phyloP scores from a whole-genome alignment of 1,140 invertebrate species.

The Panonychus citri region DNA sequence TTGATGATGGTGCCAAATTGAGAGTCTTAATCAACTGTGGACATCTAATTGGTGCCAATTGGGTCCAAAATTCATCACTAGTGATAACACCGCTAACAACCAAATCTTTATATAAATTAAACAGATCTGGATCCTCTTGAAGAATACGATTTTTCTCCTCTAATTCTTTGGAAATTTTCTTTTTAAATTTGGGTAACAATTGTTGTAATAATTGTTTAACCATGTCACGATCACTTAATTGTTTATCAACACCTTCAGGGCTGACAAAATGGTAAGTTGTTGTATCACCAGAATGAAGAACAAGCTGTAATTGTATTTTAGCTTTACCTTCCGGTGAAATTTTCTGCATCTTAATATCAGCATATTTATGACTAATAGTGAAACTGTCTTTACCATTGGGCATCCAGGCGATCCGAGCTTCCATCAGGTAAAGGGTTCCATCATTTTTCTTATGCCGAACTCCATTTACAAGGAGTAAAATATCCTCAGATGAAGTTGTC shows the following conservation, averaged over 20 bases:
- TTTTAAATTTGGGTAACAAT: slow-evolving; percentile 78
- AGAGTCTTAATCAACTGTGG: neutral
- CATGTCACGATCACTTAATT: slow-evolving; percentile 68
- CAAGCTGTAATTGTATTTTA: slow-evolving; percentile 95
- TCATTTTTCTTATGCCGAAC: slow-evolving; percentile 88
- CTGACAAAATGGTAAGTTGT: slow-evolving; percentile 97
- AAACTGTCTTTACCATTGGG: slow-evolving; percentile 66
- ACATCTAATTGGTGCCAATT: slow-evolving; percentile 3
- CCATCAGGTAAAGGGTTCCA: slow-evolving; percentile 85
- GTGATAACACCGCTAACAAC: slow-evolving; percentile 79
- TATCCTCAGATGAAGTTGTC: slow-evolving; percentile 42
- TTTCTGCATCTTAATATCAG: slow-evolving; percentile 92
- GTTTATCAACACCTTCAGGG: slow-evolving; percentile 46
- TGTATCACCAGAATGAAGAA: slow-evolving; percentile 71
- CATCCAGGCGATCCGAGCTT: slow-evolving; percentile 84
- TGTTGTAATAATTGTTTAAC: slow-evolving; percentile 80
- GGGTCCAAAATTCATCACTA: slow-evolving; percentile 83
- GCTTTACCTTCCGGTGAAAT: slow-evolving; percentile 94
- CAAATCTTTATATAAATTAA: slow-evolving; percentile 43
- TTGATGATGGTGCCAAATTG: neutral
- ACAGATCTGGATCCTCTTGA: slow-evolving; percentile 30
- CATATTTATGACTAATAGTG: slow-evolving; percentile 71
- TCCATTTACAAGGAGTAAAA: slow-evolving; percentile 66
- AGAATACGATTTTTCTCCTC: slow-evolving; percentile 30
- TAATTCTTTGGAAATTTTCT: slow-evolving; percentile 69